These are phyloP conservation scores for Mesocricetus auratus DNA, from an alignment of 2,113 vertebrate species.

Conservation along the genomic window DNA sequence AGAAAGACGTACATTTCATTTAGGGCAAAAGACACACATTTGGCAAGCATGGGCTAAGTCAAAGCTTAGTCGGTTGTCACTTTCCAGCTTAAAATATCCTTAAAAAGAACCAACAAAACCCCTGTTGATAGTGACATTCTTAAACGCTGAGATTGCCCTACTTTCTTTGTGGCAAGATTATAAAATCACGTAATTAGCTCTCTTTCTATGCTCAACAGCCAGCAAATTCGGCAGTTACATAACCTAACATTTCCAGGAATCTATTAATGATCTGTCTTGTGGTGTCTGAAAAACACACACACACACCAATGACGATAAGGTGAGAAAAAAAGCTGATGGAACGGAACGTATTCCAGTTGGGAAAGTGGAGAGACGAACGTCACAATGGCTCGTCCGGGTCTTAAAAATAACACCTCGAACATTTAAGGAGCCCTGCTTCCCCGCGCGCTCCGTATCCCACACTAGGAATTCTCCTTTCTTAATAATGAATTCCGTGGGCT, in stretches of 20 bases:
- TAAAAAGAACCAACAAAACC: constrained; percentile 60
- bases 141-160: constrained; percentile 82
- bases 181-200: constrained; percentile 88
- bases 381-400: constrained; percentile 66
- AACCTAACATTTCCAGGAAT: constrained; percentile 92
- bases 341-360: constrained; percentile 54
- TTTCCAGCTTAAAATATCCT: constrained; percentile 76
- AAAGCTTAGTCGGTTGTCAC: constrained; percentile 77
- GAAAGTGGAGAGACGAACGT: constrained; percentile 47
- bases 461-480: constrained; percentile 21
- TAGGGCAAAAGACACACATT: constrained; percentile 81
- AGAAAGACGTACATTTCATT: constrained; percentile 84
- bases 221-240: constrained; percentile 89
- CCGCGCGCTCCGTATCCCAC: neutral
- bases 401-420: constrained; percentile 51
- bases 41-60: constrained; percentile 74
- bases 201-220: constrained; percentile 82
- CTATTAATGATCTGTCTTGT: constrained; percentile 80
- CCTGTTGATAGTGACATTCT: constrained; percentile 75
- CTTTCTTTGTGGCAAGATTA: constrained; percentile 90
- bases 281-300: constrained; percentile 57
- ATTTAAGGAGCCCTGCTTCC: neutral
- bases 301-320: constrained; percentile 73
- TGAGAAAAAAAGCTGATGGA: constrained; percentile 43
- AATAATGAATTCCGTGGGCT: neutral